Evolutionary conservation across 1,140 invertebrate genomes (phyloP).

Genomic region (Drosophila erecta): DNA sequence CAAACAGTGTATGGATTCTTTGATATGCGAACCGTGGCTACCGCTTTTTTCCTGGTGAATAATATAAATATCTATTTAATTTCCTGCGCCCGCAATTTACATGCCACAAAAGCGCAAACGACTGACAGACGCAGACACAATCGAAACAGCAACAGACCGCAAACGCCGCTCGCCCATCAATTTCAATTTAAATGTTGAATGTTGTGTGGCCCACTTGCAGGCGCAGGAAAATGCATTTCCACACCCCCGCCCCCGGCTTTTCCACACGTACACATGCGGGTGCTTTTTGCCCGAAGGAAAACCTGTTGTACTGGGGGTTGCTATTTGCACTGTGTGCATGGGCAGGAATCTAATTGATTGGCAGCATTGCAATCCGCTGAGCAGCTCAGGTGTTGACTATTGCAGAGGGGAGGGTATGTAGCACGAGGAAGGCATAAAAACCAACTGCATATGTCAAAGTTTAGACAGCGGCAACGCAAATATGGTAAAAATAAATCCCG

Average conservation of each 20-base stretch:
- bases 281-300: constrained; percentile 13
- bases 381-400: constrained; percentile 56
- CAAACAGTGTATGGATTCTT: background rate
- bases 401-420: background rate
- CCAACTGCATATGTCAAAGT: constrained; percentile 75
- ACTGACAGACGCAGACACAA: constrained; percentile 6
- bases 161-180: constrained; percentile 66
- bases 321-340: constrained; percentile 19
- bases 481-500: constrained; percentile 59
- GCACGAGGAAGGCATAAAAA: background rate
- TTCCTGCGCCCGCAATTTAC: constrained; percentile 29
- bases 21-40: constrained; percentile 1
- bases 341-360: constrained; percentile 76
- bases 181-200: constrained; percentile 77
- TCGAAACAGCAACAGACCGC: constrained; percentile 51
- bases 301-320: constrained; percentile 58
- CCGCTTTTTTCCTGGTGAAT: constrained; percentile 1
- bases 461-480: constrained; percentile 76
- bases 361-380: constrained; percentile 40
- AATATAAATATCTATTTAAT: constrained; percentile 68
- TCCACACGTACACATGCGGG: background rate
- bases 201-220: constrained; percentile 62
- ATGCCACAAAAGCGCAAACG: constrained; percentile 24
- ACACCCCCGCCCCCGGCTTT: background rate
- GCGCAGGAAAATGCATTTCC: constrained; percentile 25